Base-by-base conservation (phyloP, 1,140 invertebrate species). In the Pollicipes pollicipes region DNA sequence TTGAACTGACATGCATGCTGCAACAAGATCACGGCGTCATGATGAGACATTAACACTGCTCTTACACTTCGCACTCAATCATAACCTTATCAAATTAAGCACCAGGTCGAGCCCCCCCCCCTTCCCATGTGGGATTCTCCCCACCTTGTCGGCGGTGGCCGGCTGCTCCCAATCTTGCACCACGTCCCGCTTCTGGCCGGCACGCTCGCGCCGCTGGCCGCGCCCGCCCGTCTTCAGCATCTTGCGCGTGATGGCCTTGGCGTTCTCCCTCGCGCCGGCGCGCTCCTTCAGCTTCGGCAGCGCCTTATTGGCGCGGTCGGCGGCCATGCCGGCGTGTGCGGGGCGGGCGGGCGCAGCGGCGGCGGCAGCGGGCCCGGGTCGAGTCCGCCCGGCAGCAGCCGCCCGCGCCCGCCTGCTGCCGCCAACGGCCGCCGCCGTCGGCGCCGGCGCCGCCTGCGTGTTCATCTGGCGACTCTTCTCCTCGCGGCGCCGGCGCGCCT, bases 401-500 rank as follows among this genome's bases (percentile, higher is more conserved):
- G 64, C 2, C 3, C 64, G 28, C 28, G n/a, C 28, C 28, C 28
- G 17, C 64, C 63, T 4, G 8, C n/a, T 3, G 63, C 24, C 63
- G 21, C n/a, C 63, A 3, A 13, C 64, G 64, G 27, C 21, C 24
- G 63, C n/a, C 17, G 64, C n/a, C 10, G n/a, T 3, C 64, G 64
- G 27, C 64, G 4, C 10, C 64, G 64, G 3, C 3, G 27, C 17
- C 13, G 64, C 70, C 28, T 87, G 86, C n/a, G n/a, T n/a, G 81
- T 88, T 89, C 66, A 84, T 84, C 28, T 85, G 81, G 73, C 82
- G 82, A 70, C 88, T 89, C 75, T 87, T 90, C 76, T 86, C 82
- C 72, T 86, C 75, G 74, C 90, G 81, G 75, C 85, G 88, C 77
- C 89, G 82, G 78, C 89, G 89, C 0, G 87, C 85, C 73, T 88